A percentile compares a stretch with the other conserved stretches of the same genome.
These are phyloP conservation scores for Morpho helenor DNA, from an alignment of 2,888 invertebrate species.

Conservation along the genomic window DNA sequence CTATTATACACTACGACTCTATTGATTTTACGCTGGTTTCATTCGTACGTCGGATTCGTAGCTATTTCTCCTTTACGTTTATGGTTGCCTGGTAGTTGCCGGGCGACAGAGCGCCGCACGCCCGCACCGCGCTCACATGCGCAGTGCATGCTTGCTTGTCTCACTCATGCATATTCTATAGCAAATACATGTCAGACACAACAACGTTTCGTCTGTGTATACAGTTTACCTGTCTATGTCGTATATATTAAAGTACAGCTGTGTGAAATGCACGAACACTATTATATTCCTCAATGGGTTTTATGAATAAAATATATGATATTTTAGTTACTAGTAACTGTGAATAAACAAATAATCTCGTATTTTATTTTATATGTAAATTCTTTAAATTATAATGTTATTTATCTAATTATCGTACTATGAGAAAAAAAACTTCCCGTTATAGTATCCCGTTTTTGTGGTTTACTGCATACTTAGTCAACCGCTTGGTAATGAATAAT, in stretches of 20 bases:
- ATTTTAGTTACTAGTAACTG: no score
- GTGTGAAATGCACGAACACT: conserved; percentile 3
- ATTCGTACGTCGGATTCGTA: conserved; percentile 30
- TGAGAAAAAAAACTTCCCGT: conserved; percentile 36
- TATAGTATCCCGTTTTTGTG: conserved; percentile 43
- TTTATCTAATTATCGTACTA: neutral
- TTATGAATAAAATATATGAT: no score
- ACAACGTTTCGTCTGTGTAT: conserved; percentile 11
- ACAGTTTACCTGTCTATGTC: conserved; percentile 9
- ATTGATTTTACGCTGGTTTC: conserved; percentile 30
- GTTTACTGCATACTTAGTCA: conserved; percentile 37
- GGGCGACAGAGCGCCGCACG: conserved; percentile 70
- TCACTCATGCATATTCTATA: conserved; percentile 11
- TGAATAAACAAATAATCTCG: no score
- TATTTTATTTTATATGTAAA: neutral
- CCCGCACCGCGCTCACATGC: conserved; percentile 74
- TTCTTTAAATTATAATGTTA: neutral
- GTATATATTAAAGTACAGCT: conserved; percentile 11
- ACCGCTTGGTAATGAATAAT: conserved; percentile 35
- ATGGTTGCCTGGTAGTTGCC: conserved; percentile 67
- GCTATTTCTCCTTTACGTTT: conserved; percentile 31
- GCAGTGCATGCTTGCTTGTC: conserved; percentile 40
- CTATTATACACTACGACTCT: neutral
- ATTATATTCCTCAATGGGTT: no score
- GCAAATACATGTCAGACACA: conserved; percentile 13